Conservation (phyloP, 2,888 invertebrate species). For the Empis stercorea region DNA sequence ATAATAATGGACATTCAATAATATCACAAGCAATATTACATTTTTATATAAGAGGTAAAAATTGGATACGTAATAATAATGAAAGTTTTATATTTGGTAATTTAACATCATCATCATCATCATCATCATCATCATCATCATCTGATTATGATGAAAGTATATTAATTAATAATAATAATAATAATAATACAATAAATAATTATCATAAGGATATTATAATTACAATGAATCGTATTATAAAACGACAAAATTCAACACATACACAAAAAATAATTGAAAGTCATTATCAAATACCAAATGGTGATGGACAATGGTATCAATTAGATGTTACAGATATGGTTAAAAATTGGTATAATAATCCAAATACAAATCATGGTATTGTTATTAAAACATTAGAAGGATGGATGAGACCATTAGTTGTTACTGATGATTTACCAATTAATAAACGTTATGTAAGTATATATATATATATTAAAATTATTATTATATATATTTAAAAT, state of each 20-base stretch:
- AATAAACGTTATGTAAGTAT: slow-evolving; percentile 40
- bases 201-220: slow-evolving; percentile 21
- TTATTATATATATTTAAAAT: not conserved
- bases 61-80: slow-evolving; percentile 26
- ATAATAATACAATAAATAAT: not conserved
- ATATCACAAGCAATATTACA: slow-evolving; percentile 28
- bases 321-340: slow-evolving; percentile 63
- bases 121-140: not conserved
- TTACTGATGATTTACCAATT: slow-evolving; percentile 45
- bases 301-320: slow-evolving; percentile 47
- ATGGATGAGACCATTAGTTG: slow-evolving; percentile 49
- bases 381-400: slow-evolving; percentile 55
- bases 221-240: slow-evolving; percentile 23
- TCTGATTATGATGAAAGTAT: not conserved
- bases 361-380: slow-evolving; percentile 62
- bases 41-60: slow-evolving; percentile 28
- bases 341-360: slow-evolving; percentile 62
- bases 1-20: slow-evolving; percentile 21
- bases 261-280: slow-evolving; percentile 26
- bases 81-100: slow-evolving; percentile 19
- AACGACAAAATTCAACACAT: slow-evolving; percentile 22
- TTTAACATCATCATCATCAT: slow-evolving; percentile 6
- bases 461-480: not conserved
- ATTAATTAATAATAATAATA: not conserved
- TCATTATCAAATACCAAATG: slow-evolving; percentile 26